Evolutionary conservation across 2,888 invertebrate genomes (phyloP), one percentile per base, ranked within the genome.

Genomic region (Apodemia mormo): DNA sequence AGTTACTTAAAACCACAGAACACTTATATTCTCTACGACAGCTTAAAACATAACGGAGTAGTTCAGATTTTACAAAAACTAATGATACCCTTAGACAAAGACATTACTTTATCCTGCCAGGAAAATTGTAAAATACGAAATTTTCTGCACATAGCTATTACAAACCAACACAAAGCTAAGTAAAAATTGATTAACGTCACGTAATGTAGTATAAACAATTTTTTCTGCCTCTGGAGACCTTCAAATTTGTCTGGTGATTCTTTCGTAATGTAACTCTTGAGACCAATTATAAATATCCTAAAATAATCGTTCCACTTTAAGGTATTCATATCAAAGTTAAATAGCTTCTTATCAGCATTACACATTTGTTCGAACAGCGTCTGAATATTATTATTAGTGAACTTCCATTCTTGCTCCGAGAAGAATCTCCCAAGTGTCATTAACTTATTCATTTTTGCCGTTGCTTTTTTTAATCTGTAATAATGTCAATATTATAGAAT

Each of bases 251-350:
- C 94, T 40, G 95, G 75, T 1, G 95, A 94, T 78, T 96, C 96
- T 77, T 96, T 96, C 43, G 96, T 85, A n/a, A 96, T 84, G 80
- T 95, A 96, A 4, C 94, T 82, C 72, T 96, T 90, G 66, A 95
- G 91, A 0, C 96, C 96, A 73, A 90, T 87, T 43, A 95, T 86
- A 79, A 95, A 96, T 61, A 92, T 94, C 70, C 93, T 87, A 74
- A 96, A 94, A 80, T 95, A 96, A 0, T 87, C 84, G 40, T 94
- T 90, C 96, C 96, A 96, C 72, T 95, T 87, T n/a, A 96, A 80
- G 45, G 88, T 80, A 14, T 88, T 86, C 40, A 96, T 93, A 79
- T 96, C 94, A 81, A 95, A 96, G 73, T 94, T 89, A 81, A 95
- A 96, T 22, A 92, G 77, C 70, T 90, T 80, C 74, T 89, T 88